Conservation (phyloP, 2,797 vertebrate genomes). For the Podarcis siculus region DNA sequence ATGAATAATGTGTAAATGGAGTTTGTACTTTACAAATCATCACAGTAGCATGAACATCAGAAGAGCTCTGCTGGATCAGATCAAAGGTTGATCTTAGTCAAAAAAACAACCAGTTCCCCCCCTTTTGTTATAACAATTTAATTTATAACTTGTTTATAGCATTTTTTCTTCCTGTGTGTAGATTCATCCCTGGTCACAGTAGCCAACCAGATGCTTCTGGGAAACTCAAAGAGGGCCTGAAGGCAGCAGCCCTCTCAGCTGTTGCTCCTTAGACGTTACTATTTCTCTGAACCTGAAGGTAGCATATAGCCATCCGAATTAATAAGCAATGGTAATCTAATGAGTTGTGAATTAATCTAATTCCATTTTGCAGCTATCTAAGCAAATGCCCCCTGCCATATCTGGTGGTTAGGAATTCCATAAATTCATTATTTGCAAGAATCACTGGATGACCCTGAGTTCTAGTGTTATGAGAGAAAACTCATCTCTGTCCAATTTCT, state of each 20-base stretch:
- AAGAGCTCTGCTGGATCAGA: neutral
- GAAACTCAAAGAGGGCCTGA: neutral
- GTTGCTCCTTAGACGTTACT: too few relatives aligned
- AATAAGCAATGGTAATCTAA: neutral
- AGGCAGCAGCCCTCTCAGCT: neutral
- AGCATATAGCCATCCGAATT: neutral
- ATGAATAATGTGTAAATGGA: neutral
- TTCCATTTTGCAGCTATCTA: neutral
- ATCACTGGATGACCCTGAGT: neutral
- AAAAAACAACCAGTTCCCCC: too few relatives aligned
- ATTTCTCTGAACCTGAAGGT: neutral
- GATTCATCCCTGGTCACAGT: neutral
- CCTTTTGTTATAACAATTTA: too few relatives aligned
- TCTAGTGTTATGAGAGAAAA: too few relatives aligned
- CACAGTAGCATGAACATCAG: neutral
- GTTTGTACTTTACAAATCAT: neutral
- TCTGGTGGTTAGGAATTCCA: neutral
- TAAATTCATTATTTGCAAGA: neutral
- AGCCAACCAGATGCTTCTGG: neutral
- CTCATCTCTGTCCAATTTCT: too few relatives aligned
- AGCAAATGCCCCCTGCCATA: neutral
- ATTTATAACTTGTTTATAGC: too few relatives aligned
- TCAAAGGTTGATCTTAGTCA: neutral
- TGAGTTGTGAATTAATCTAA: neutral
- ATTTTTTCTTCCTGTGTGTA: too few relatives aligned